Conservation (phyloP, 2,113 vertebrate genomes). For the Phalacrocorax aristotelis region DNA sequence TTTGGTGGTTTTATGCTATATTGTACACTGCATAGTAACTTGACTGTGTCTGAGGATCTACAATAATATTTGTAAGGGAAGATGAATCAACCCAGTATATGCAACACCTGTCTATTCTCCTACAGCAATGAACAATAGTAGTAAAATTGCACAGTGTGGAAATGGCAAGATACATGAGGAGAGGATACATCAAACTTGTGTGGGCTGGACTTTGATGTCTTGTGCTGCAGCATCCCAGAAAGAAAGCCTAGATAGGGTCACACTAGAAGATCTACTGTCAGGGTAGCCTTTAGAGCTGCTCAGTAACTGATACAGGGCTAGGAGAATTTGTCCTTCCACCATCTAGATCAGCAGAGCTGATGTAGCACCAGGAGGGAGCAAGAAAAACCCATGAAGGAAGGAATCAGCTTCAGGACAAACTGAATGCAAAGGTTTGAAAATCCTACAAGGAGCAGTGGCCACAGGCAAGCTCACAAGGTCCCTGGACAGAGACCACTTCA, state of each 20-base stretch:
- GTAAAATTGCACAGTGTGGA: background rate
- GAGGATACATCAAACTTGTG: background rate
- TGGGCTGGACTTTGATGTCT: background rate
- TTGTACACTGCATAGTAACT: background rate
- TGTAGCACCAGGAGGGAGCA: background rate
- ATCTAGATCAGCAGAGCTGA: background rate
- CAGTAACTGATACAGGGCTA: background rate
- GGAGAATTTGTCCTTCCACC: background rate
- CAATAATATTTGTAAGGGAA: background rate
- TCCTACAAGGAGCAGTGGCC: background rate
- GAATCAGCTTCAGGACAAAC: background rate
- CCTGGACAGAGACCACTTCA: background rate
- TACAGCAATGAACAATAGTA: rapidly evolving
- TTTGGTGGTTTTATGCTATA: background rate
- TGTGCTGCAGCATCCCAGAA: background rate
- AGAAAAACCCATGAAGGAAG: background rate
- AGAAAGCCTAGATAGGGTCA: background rate
- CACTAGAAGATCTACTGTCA: background rate
- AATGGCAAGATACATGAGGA: background rate
- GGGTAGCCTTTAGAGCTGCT: background rate
- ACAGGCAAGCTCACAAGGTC: background rate
- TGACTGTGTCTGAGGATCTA: background rate
- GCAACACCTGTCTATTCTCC: background rate
- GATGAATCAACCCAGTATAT: background rate
- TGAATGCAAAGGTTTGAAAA: background rate